Conservation (phyloP, 2,113 vertebrate species). For the Kryptolebias marmoratus region DNA sequence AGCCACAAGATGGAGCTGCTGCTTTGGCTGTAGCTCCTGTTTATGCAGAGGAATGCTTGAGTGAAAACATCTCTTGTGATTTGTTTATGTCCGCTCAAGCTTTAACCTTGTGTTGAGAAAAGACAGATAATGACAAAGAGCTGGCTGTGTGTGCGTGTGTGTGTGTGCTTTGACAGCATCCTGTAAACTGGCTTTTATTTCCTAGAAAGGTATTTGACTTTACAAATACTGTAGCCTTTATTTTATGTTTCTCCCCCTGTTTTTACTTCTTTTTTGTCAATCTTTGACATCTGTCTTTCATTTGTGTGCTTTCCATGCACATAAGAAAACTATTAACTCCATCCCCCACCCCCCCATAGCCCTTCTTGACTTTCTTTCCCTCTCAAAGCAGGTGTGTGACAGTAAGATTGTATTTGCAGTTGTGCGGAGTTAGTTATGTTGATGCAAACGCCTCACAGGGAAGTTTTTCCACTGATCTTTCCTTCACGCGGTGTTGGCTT, state of each 20-base stretch:
- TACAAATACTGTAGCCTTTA: neutral
- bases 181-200: conserved; percentile 1
- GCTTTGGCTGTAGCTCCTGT: conserved; percentile 16
- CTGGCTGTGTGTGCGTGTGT: neutral
- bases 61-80: conserved; percentile 26
- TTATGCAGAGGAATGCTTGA: conserved; percentile 33
- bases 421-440: conserved; percentile 27
- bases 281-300: conserved; percentile 42
- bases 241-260: neutral
- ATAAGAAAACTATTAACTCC: conserved; percentile 50
- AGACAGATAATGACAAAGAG: conserved; percentile 10
- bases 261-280: conserved; percentile 13
- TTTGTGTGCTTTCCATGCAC: conserved; percentile 49
- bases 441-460: conserved; percentile 15
- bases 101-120: conserved; percentile 11
- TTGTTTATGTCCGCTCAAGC: conserved; percentile 25
- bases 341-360: neutral
- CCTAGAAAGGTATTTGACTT: neutral
- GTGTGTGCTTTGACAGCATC: conserved; percentile 9
- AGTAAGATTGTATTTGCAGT: conserved; percentile 32
- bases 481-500: conserved; percentile 56
- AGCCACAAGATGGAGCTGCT: conserved; percentile 74
- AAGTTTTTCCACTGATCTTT: conserved; percentile 44
- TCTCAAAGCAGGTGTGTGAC: conserved; percentile 28
- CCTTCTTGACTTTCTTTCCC: neutral